Conservation (phyloP, 1,140 invertebrate species). For the Temnothorax nylanderi region DNA sequence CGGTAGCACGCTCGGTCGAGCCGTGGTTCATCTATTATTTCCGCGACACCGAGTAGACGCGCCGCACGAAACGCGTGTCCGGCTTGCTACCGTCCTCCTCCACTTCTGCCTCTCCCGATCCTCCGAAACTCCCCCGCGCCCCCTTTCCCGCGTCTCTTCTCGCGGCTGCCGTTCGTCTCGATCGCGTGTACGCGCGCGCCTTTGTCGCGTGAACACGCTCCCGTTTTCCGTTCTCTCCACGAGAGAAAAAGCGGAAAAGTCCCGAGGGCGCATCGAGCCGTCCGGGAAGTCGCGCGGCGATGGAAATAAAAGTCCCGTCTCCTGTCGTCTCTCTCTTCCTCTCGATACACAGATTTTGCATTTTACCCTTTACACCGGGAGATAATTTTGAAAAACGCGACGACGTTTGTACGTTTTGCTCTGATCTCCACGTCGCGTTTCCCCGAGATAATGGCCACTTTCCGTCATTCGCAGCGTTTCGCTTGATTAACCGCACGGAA, state of each 20-base stretch:
- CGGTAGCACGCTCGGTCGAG: conserved; percentile 71
- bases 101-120: conserved; percentile 41
- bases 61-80: conserved; percentile 71
- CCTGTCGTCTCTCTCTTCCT: neutral
- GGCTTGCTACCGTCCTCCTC: conserved; percentile 46
- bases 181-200: conserved; percentile 53
- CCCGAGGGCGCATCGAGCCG: conserved; percentile 59
- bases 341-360: conserved; percentile 6
- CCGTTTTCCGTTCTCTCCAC: conserved; percentile 13
- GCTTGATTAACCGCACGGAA: conserved; percentile 5
- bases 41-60: conserved; percentile 74
- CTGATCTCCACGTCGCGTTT: conserved; percentile 4
- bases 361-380: conserved; percentile 12
- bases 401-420: conserved; percentile 26
- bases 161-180: conserved; percentile 55
- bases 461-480: conserved; percentile 1
- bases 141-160: neutral
- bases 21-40: conserved; percentile 79
- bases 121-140: neutral
- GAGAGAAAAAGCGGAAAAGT: conserved; percentile 52
- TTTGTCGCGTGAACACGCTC: conserved; percentile 41
- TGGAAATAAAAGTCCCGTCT: conserved; percentile 37
- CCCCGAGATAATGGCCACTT: conserved; percentile 38
- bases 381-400: conserved; percentile 49
- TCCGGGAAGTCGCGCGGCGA: conserved; percentile 45